These are phyloP conservation scores for Phalacrocorax aristotelis DNA, from an alignment of 2,113 vertebrate species.

Conservation along the genomic window DNA sequence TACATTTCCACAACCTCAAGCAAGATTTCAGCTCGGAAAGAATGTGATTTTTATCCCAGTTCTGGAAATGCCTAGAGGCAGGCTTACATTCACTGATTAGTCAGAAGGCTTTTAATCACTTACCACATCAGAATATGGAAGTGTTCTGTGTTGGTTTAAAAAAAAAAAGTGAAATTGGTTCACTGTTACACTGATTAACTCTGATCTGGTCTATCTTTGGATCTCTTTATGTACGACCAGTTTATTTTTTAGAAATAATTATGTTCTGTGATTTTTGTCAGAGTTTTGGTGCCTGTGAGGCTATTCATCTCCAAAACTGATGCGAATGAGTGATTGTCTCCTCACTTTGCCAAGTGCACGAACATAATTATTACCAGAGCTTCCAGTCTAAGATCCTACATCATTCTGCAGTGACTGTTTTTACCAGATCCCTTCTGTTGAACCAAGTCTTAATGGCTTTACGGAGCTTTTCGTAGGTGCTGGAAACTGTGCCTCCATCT, in stretches of 20 bases:
- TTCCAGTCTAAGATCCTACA: neutral
- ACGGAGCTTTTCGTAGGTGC: neutral
- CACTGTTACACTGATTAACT: neutral
- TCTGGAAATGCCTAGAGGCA: neutral
- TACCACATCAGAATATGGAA: neutral
- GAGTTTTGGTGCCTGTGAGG: neutral
- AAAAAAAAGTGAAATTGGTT: neutral
- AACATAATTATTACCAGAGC: neutral
- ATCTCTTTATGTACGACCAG: neutral
- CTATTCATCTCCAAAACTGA: neutral
- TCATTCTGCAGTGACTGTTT: neutral
- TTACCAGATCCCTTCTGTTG: neutral
- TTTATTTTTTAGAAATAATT: neutral
- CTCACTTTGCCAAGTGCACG: accelerated
- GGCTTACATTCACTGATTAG: neutral
- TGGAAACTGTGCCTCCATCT: neutral
- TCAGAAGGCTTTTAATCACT: neutral
- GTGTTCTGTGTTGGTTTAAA: neutral
- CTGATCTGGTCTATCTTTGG: neutral
- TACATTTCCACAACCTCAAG: neutral
- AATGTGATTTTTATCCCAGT: neutral
- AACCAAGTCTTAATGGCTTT: neutral
- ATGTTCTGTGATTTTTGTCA: neutral
- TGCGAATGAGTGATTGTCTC: neutral
- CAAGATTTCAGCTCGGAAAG: neutral